Evolutionary conservation across 2,888 invertebrate genomes (phyloP), one percentile per base, ranked within the genome.

Genomic region (Amiota mariae): DNA sequence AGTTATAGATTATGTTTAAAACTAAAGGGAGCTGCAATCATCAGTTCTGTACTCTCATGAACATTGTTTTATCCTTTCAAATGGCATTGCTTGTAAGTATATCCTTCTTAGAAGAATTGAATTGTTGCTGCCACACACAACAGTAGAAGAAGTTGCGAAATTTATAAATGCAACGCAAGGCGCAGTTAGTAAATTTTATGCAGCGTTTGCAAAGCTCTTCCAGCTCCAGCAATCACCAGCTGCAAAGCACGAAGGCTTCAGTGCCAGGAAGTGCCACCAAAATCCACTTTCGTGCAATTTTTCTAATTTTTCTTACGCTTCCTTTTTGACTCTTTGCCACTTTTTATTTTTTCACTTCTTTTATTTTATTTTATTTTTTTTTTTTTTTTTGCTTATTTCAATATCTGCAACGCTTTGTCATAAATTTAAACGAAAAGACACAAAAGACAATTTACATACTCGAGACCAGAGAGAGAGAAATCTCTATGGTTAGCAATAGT

Each of bases 401-500:
- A 66, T 48, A 48, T 66, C 48, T 49, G 66, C 66, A n/a, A 36
- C 36, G 4, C 48, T 66, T 66, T 66, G 66, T 66, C 66, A 66
- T 66, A 66, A 66, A 66, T 66, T 66, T 66, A n/a, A 36, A 36
- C 48, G 66, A 47, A 47, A 66, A 66, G 48, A 66, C 66, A 66
- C 36, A 63, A 66, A 66, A 66, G 66, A 66, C 66, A 66, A 66
- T 66, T 66, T 66, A 66, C 66, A 66, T 66, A 66, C 66, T 66
- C 66, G 36, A 66, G 54, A 18, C 66, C 66, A 20, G n/a, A n/a
- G n/a, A n/a, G n/a, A 12, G 49, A 36, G 36, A 66, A 66, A 48
- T 63, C 66, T 24, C 18, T 48, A 36, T 36, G 47, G 46, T 46
- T n/a, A 13, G 46, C 46, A 13, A 24, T 10, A 10, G 18, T 24